These are phyloP conservation scores for Brachionus koreanus DNA, from an alignment of 1,140 invertebrate genomes.

Conservation along the genomic window DNA sequence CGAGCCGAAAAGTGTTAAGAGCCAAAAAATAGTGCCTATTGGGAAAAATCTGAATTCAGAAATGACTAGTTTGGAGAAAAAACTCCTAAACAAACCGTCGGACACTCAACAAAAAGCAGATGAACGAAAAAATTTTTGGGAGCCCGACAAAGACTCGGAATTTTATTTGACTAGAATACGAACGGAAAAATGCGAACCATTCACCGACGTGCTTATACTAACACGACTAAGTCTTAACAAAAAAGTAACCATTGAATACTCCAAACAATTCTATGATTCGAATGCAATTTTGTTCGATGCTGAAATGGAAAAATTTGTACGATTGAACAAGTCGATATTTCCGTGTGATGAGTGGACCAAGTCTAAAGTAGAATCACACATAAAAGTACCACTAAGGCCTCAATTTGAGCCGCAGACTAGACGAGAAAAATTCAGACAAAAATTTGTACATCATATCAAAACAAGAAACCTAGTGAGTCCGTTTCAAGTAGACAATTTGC, in stretches of 20 bases:
- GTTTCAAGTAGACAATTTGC: conserved; percentile 24
- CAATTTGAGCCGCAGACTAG: neutral
- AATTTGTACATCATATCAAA: conserved; percentile 2
- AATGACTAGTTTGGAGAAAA: neutral
- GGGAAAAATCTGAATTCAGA: neutral
- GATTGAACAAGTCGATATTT: neutral
- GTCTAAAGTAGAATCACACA: neutral
- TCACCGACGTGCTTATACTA: neutral
- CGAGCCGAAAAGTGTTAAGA: neutral
- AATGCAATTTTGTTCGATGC: neutral
- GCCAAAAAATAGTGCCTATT: neutral
- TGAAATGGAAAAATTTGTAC: conserved; percentile 1
- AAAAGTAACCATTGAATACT: neutral
- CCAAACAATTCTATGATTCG: conserved; percentile 22
- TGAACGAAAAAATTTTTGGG: conserved; percentile 6
- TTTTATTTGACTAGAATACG: conserved; percentile 13
- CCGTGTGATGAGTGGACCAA: neutral
- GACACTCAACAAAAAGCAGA: neutral
- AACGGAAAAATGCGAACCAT: conserved; percentile 11
- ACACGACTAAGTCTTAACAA: neutral
- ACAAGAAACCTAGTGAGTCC: neutral
- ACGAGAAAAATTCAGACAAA: conserved; percentile 5
- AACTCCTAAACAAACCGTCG: neutral
- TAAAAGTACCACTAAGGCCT: neutral
- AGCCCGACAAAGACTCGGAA: neutral